phyloP scores from a whole-genome alignment of 2,113 vertebrate genomes.

The Hyperoodon ampullatus region DNA sequence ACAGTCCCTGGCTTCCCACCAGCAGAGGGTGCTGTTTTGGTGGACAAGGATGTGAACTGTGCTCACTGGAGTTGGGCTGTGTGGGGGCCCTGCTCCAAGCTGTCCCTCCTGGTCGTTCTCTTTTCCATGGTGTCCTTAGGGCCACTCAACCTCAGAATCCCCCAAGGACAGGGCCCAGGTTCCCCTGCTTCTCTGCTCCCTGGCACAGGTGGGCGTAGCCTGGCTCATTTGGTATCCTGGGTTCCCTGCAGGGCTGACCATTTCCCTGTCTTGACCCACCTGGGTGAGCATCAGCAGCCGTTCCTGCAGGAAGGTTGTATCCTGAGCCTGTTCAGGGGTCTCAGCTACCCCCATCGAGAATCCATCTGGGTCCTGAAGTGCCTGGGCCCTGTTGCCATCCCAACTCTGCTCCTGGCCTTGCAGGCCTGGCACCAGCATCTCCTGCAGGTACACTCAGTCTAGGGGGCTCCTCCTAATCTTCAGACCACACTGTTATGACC shows the following conservation, averaged over 20 bases:
- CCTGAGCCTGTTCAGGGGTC: slow-evolving; percentile 70
- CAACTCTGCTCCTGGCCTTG: slow-evolving; percentile 68
- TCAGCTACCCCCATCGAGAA: slow-evolving; percentile 60
- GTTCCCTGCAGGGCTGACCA: neutral
- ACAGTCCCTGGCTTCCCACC: neutral
- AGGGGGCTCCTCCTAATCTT: neutral
- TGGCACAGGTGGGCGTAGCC: neutral
- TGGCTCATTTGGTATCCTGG: neutral
- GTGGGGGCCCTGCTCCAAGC: neutral
- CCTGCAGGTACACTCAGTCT: slow-evolving; percentile 67
- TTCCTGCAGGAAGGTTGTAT: slow-evolving; percentile 73
- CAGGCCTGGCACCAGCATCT: slow-evolving; percentile 80
- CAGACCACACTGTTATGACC: neutral
- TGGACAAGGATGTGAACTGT: accelerated
- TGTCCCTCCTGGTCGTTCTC: neutral
- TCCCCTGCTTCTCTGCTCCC: neutral
- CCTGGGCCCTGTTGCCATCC: slow-evolving; percentile 69
- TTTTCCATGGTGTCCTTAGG: neutral
- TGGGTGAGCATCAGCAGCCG: slow-evolving; percentile 73
- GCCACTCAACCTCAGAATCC: neutral
- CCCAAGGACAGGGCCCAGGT: neutral
- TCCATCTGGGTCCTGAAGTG: slow-evolving; percentile 6
- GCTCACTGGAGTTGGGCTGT: neutral
- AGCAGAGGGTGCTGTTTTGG: neutral
- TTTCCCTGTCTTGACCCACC: slow-evolving; percentile 56